Percentiles rank a stretch among this genome's conserved stretches.
These are phyloP conservation scores for Virgularia gustaviana DNA, from an alignment of 92 coral and sea anemone species.

Conservation along the genomic window DNA sequence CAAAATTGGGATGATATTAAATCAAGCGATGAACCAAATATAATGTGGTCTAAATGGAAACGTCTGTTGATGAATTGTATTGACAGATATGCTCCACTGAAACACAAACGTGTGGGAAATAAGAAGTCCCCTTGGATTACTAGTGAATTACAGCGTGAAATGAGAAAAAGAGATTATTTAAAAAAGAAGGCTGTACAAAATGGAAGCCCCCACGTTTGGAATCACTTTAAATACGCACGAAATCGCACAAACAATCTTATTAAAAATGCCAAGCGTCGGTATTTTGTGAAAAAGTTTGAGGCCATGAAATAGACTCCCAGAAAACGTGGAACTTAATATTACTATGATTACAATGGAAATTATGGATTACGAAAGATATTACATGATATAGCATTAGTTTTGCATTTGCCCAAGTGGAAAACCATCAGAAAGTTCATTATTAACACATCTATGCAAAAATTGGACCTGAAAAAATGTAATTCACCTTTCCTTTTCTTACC, in stretches of 20 bases:
- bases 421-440: too few species aligned
- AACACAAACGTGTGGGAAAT: conserved; percentile 6
- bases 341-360: too few species aligned
- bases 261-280: conserved; percentile 1
- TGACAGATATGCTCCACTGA: not conserved
- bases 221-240: not conserved
- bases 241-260: conserved; percentile 4
- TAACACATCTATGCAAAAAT: too few species aligned
- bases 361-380: too few species aligned
- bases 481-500: too few species aligned
- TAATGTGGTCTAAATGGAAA: not conserved
- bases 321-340: not conserved
- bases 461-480: too few species aligned
- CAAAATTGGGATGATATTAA: not conserved
- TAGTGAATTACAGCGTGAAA: not conserved
- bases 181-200: conserved; percentile 1
- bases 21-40: not conserved
- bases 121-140: not conserved
- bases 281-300: not conserved
- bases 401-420: too few species aligned
- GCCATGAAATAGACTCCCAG: not conserved
- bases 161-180: not conserved
- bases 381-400: too few species aligned
- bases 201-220: not conserved
- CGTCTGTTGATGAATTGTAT: not conserved